These are phyloP conservation scores for Bombus ignitus DNA, from an alignment of 1,140 invertebrate genomes.

Conservation along the genomic window DNA sequence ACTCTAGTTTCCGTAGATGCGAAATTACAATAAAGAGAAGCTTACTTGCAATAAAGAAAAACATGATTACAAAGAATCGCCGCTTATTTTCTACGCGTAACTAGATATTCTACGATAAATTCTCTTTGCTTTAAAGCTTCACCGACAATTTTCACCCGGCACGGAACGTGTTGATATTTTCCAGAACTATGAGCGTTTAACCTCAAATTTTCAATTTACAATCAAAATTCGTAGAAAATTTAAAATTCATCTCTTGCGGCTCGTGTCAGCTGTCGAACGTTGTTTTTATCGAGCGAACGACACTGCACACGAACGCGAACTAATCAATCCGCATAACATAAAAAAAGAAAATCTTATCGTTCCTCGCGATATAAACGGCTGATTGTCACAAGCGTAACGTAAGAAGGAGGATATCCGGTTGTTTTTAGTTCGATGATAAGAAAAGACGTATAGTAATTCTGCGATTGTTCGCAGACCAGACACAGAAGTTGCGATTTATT, in stretches of 20 bases:
- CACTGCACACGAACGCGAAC: neutral
- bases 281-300: neutral
- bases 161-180: neutral
- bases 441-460: constrained; percentile 43
- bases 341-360: neutral
- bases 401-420: neutral
- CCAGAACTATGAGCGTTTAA: neutral
- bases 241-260: rapidly evolving
- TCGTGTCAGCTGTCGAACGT: neutral
- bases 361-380: neutral
- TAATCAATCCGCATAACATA: neutral
- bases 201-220: neutral
- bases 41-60: neutral
- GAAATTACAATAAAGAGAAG: neutral
- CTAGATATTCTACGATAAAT: neutral
- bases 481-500: constrained; percentile 55
- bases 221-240: neutral
- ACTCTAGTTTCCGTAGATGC: neutral
- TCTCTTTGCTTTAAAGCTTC: neutral
- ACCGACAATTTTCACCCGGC: neutral
- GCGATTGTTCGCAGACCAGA: constrained; percentile 46
- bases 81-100: neutral
- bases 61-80: neutral
- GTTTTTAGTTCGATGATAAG: constrained; percentile 26
- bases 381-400: neutral